These are phyloP conservation scores for Rafetus swinhoei DNA, from an alignment of 2,113 vertebrate species.

Conservation along the genomic window DNA sequence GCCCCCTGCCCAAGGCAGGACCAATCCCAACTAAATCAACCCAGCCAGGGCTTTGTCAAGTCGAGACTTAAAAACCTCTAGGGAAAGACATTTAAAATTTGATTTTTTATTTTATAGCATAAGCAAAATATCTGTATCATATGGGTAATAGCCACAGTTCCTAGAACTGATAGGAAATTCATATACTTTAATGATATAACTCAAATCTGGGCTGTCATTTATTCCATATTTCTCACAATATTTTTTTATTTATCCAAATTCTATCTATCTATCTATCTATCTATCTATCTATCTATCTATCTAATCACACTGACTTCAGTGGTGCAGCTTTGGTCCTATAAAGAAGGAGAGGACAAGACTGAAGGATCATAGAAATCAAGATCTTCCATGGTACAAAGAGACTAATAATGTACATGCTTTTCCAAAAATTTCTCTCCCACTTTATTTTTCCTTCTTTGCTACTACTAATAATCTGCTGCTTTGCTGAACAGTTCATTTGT, in stretches of 20 bases:
- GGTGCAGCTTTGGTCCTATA: not conserved
- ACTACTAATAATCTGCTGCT: slow-evolving; percentile 57
- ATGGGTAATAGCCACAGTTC: slow-evolving; percentile 38
- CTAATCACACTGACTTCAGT: not conserved
- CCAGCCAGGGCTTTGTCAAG: too few species aligned
- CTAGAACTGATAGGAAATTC: slow-evolving; percentile 48
- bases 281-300: not conserved
- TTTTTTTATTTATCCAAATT: not conserved
- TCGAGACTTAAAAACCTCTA: too few species aligned
- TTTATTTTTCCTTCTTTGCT: slow-evolving; percentile 28
- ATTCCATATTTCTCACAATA: not conserved
- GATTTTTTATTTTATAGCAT: slow-evolving; percentile 52
- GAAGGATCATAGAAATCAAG: not conserved
- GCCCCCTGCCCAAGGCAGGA: too few species aligned
- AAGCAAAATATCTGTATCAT: slow-evolving; percentile 22
- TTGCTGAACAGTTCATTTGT: slow-evolving; percentile 36
- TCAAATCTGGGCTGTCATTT: not conserved
- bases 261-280: not conserved
- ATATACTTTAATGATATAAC: slow-evolving; percentile 59
- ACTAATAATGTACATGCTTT: not conserved
- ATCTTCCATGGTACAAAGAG: not conserved
- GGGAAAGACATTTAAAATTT: not conserved
- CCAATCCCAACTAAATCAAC: too few species aligned
- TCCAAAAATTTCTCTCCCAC: not conserved
- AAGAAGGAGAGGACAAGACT: not conserved